Base-by-base conservation (phyloP, 2,888 invertebrate species). In the Xylota segnis region DNA sequence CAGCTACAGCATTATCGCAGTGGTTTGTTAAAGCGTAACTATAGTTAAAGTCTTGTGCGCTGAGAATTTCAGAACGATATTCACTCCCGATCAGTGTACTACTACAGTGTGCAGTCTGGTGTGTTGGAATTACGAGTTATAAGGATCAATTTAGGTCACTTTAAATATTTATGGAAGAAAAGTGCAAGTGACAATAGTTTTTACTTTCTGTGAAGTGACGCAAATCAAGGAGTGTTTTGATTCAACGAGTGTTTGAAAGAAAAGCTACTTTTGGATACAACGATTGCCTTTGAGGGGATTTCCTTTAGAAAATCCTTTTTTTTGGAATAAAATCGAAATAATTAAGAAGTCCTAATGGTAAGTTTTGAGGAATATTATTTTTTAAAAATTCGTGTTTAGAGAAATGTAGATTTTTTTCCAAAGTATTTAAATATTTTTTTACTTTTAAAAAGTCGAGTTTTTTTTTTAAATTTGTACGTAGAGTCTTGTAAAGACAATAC, bases 1-100 rank as follows among this genome's bases (percentile, higher is more conserved):
- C 52, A 52, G 75, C 66, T 12, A 61, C 18, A 12, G n/a, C 37
- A 68, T 32, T 78, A 66, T 56, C 52, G 71, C 63, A 7, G 61
- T 74, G 45, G 66, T 68, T 52, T 47, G 79, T 65, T 23, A 32
- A 50, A 9, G 4, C 27, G 54, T 58, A 37, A 58, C 18, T 32
- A 37, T 27, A 18, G n/a, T 45, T 29, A 23, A 50, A 47, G 32
- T 50, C 27, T 59, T 32, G 59, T 45, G 7, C 23, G 34, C 27
- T 52, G 12, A 54, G 52, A 2, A 40, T 23, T n/a, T 50, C 40
- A 52, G 32, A 68, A 54, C 68, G 50, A 61, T 47, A 23, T 29
- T 40, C 59, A 61, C 68, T 52, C 32, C 61, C 77, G 59, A 45
- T 45, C 23, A 37, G 72, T 23, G 37, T 37, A 37, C 37, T 37